These are phyloP conservation scores for Oreotrochilus melanogaster DNA, from an alignment of 2,113 vertebrate species.

Conservation along the genomic window DNA sequence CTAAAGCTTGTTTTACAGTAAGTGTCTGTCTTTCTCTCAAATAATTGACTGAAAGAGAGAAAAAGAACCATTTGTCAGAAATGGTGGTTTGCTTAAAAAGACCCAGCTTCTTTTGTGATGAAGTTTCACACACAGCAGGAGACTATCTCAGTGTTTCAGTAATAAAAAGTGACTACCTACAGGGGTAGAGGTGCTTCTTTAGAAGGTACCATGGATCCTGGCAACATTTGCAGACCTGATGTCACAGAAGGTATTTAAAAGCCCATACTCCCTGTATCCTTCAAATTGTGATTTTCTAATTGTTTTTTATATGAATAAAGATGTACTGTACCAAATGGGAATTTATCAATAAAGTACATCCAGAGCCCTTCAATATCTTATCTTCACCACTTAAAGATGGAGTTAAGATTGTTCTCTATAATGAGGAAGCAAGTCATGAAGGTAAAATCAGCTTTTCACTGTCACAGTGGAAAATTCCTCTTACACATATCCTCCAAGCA, in stretches of 20 bases:
- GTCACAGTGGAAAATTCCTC: not conserved
- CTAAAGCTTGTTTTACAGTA: conserved; percentile 13
- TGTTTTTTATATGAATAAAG: not conserved
- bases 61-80: conserved; percentile 40
- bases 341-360: not conserved
- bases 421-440: not conserved
- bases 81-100: conserved; percentile 47
- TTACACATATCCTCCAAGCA: not conserved
- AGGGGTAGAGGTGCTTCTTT: not conserved
- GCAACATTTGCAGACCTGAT: not conserved
- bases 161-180: not conserved
- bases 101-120: conserved; percentile 14
- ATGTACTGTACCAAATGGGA: not conserved
- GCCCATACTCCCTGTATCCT: not conserved
- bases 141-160: not conserved
- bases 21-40: not conserved
- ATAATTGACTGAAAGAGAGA: conserved; percentile 4
- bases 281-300: not conserved
- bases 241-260: not conserved
- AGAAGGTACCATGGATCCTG: not conserved
- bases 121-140: not conserved
- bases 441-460: not conserved
- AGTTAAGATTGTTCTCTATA: not conserved
- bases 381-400: not conserved
- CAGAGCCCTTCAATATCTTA: not conserved